These are phyloP conservation scores for Trachops cirrhosus DNA, from an alignment of 2,797 vertebrate genomes.

Conservation along the genomic window DNA sequence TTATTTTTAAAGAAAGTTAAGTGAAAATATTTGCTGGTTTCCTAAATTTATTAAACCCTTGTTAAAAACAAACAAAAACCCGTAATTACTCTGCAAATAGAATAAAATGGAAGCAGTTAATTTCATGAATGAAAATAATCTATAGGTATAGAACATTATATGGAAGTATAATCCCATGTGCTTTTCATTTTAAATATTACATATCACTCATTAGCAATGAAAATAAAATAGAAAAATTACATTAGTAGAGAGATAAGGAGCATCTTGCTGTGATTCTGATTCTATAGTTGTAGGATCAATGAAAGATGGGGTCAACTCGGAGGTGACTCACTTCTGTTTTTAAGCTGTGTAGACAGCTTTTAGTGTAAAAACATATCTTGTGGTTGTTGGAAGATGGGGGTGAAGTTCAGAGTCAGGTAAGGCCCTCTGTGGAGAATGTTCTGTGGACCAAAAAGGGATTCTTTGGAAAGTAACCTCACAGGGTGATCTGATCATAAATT, in stretches of 20 bases:
- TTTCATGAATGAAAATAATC: not conserved
- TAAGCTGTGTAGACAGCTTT: not conserved
- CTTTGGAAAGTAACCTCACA: not conserved
- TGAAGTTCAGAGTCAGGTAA: not conserved
- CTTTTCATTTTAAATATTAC: not conserved
- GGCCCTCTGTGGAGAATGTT: not conserved
- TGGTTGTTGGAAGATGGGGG: not conserved
- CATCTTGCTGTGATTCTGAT: not conserved
- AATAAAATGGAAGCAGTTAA: not conserved
- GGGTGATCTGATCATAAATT: not conserved
- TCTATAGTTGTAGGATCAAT: not conserved
- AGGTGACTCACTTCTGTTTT: not conserved
- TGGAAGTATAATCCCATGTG: not conserved
- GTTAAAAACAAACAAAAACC: not conserved
- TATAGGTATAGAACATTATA: not conserved
- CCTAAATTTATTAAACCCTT: not conserved
- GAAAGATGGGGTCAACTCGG: not conserved
- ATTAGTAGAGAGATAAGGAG: not conserved
- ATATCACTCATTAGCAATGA: not conserved
- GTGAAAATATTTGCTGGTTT: not conserved
- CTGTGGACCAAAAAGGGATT: not conserved
- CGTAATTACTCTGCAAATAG: not conserved
- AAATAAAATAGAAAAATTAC: not conserved
- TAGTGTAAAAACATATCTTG: not conserved
- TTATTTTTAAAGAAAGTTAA: not conserved